Conservation (phyloP, 2,888 invertebrate genomes). For the Nesidiocoris tenuis region DNA sequence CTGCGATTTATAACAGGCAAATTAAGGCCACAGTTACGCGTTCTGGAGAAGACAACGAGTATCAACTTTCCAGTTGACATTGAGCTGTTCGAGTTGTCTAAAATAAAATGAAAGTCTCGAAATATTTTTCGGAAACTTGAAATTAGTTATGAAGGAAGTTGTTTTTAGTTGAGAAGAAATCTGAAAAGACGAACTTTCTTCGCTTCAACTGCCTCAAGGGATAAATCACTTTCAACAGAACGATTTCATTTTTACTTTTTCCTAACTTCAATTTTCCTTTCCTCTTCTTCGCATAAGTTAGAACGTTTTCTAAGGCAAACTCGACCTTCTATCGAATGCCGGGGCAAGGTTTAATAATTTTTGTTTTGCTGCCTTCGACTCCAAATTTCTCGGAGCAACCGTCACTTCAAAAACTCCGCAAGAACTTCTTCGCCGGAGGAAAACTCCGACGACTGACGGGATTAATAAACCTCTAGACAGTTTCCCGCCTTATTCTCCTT, state of each 20-base stretch:
- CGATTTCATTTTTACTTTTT: conserved; percentile 21
- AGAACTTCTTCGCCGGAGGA: not conserved
- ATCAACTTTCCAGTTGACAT: too few relatives aligned
- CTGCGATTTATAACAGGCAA: too few relatives aligned
- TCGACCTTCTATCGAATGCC: not conserved
- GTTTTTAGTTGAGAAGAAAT: not conserved
- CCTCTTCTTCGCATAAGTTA: conserved; percentile 17
- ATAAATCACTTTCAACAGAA: conserved; percentile 30
- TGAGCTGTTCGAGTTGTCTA: too few relatives aligned
- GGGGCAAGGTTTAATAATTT: conserved; percentile 24
- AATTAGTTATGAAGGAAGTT: conserved; percentile 25
- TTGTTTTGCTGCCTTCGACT: conserved; percentile 8
- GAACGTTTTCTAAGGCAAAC: conserved; percentile 2
- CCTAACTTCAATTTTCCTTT: not conserved
- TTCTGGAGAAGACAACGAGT: too few relatives aligned
- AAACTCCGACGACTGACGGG: not conserved
- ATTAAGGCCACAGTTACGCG: too few relatives aligned
- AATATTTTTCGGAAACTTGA: conserved; percentile 6
- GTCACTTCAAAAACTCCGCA: not conserved
- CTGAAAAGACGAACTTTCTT: conserved; percentile 5
- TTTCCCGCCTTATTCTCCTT: too few relatives aligned
- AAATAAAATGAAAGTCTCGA: too few relatives aligned
- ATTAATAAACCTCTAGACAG: not conserved
- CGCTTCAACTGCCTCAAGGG: conserved; percentile 2
- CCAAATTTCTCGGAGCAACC: not conserved